A percentile compares a stretch with the other conserved stretches of the same genome.
Evolutionary conservation across 37 sponge, comb jelly and placozoan genomes (phyloP).

Genomic region (Geodia barretti): DNA sequence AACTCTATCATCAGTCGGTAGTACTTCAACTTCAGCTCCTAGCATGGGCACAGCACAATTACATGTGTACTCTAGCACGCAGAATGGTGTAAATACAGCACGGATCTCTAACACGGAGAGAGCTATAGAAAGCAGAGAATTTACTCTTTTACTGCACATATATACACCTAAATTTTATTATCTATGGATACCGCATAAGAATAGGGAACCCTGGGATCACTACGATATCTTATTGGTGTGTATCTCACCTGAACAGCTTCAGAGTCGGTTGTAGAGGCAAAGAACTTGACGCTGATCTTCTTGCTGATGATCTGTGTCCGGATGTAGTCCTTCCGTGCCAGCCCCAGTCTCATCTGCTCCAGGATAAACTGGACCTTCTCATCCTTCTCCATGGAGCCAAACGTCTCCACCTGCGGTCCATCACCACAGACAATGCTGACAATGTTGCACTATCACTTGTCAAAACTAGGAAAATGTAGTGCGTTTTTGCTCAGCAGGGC

Average conservation of each 20-base stretch:
- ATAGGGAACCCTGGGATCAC: too few relatives aligned
- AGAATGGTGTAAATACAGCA: neutral
- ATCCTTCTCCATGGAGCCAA: constrained; percentile 94
- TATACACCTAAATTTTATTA: too few relatives aligned
- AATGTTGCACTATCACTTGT: too few relatives aligned
- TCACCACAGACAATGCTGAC: neutral
- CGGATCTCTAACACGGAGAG: too few relatives aligned
- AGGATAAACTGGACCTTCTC: constrained; percentile 95
- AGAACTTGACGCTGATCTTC: constrained; percentile 94
- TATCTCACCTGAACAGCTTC: constrained; percentile 38
- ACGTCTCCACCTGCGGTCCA: constrained; percentile 91
- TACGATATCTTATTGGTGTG: neutral
- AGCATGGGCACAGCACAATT: too few relatives aligned
- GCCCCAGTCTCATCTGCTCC: constrained; percentile 96
- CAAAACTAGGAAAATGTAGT: neutral
- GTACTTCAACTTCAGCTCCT: constrained; percentile 93
- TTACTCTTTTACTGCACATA: too few relatives aligned
- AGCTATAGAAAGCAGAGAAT: too few relatives aligned
- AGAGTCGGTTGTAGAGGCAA: constrained; percentile 35
- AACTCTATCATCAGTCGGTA: constrained; percentile 89
- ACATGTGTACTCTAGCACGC: neutral
- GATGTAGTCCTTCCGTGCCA: constrained; percentile 93
- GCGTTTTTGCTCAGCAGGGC: too few relatives aligned
- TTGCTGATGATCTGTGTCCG: constrained; percentile 95
- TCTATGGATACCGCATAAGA: too few relatives aligned